A percentile compares a stretch with the other conserved stretches of the same genome.
phyloP scores from a whole-genome alignment of 2,797 vertebrate species.

The Hemitrygon akajei region DNA sequence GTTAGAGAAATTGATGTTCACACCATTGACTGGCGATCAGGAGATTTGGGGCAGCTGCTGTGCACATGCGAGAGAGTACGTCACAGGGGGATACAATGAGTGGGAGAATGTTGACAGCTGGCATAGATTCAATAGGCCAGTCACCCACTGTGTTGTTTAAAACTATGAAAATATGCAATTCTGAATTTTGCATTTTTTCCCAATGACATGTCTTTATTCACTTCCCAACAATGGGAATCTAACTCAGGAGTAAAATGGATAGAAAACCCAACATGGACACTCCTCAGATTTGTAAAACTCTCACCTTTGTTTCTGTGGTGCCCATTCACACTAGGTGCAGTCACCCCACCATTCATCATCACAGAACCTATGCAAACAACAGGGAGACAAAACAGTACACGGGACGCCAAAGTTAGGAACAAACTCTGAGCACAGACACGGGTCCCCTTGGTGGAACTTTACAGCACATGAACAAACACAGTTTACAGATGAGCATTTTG shows the following conservation, averaged over 20 bases:
- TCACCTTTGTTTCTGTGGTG: slow-evolving; percentile 99
- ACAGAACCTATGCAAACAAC: slow-evolving; percentile 73
- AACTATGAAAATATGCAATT: too few relatives aligned
- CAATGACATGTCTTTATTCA: too few relatives aligned
- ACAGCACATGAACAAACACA: neutral
- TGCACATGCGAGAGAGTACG: too few relatives aligned
- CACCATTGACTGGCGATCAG: too few relatives aligned
- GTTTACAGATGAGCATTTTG: neutral
- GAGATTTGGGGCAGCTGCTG: too few relatives aligned
- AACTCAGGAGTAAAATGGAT: neutral
- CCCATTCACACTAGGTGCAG: slow-evolving; percentile 83
- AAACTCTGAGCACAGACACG: slow-evolving; percentile 11
- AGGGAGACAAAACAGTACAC: slow-evolving; percentile 50
- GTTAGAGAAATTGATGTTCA: too few relatives aligned
- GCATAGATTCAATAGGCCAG: too few relatives aligned
- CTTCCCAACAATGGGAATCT: too few relatives aligned
- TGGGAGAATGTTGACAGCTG: too few relatives aligned
- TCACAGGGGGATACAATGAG: too few relatives aligned
- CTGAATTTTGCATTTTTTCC: too few relatives aligned
- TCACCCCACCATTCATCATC: slow-evolving; percentile 55
- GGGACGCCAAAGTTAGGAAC: slow-evolving; percentile 40
- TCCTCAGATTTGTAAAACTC: slow-evolving; percentile 43
- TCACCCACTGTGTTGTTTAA: too few relatives aligned
- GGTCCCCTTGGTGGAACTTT: neutral
- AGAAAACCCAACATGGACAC: neutral